Evolutionary conservation across 2,888 invertebrate genomes (phyloP).

Genomic region (Trachelus tabidus): DNA sequence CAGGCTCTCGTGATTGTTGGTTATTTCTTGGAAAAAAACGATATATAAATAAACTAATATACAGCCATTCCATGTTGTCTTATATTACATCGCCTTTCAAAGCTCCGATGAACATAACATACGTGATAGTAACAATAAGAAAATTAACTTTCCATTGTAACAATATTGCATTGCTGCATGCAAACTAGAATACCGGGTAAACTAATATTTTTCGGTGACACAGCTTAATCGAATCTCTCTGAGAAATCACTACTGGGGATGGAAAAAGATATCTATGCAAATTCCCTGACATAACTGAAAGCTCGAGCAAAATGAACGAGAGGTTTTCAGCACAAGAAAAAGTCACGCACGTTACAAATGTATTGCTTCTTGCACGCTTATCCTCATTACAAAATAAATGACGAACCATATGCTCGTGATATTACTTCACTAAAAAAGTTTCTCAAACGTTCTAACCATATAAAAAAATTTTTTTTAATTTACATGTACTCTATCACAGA

Average conservation of each 20-base stretch:
- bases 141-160: neutral
- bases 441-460: neutral
- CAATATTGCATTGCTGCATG: neutral
- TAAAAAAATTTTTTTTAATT: neutral
- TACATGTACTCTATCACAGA: too few relatives aligned
- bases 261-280: neutral
- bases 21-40: neutral
- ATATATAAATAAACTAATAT: neutral
- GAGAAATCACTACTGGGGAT: neutral
- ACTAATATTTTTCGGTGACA: neutral
- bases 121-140: neutral
- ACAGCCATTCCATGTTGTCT: neutral
- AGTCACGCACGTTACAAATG: neutral
- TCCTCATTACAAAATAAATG: neutral
- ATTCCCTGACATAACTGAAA: neutral
- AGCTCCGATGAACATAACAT: neutral
- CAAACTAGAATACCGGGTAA: neutral
- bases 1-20: neutral
- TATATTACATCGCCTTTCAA: neutral
- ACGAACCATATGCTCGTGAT: neutral
- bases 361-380: neutral
- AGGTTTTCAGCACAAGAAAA: neutral
- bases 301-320: neutral
- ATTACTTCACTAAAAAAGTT: neutral
- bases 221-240: neutral